phyloP scores from a whole-genome alignment of 2,797 vertebrate species.

The Lagothrix lagotricha region DNA sequence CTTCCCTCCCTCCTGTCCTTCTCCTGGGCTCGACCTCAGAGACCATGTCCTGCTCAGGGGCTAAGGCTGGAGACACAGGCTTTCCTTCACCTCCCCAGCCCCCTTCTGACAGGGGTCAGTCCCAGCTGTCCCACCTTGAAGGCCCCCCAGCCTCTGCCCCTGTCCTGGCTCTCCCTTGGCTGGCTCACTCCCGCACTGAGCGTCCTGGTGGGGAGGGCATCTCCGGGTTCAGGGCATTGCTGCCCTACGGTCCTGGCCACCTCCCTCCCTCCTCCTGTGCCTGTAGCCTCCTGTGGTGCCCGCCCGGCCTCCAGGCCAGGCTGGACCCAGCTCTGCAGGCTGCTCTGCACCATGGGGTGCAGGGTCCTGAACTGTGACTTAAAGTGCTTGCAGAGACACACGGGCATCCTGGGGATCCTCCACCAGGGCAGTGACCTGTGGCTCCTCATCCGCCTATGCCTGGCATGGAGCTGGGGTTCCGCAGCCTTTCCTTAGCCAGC shows the following conservation, averaged over 20 bases:
- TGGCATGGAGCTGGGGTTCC: not conserved
- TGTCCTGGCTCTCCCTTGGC: not conserved
- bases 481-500: fast-evolving
- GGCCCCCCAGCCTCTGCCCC: no score
- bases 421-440: not conserved
- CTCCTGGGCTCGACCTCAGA: not conserved
- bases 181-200: not conserved
- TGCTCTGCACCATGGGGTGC: no score
- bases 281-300: not conserved
- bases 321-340: fast-evolving
- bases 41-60: fast-evolving
- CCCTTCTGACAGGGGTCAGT: fast-evolving
- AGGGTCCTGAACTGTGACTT: no score
- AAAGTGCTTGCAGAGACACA: no score
- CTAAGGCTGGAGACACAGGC: no score
- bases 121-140: fast-evolving
- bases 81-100: not conserved
- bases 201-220: not conserved
- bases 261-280: no score
- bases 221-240: not conserved
- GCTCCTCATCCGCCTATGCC: not conserved
- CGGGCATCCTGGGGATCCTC: no score
- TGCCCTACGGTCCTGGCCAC: not conserved
- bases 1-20: not conserved
- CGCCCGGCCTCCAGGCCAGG: fast-evolving